Evolutionary conservation across 1,140 invertebrate genomes (phyloP).

Genomic region (Holcopasites calliopsidis): DNA sequence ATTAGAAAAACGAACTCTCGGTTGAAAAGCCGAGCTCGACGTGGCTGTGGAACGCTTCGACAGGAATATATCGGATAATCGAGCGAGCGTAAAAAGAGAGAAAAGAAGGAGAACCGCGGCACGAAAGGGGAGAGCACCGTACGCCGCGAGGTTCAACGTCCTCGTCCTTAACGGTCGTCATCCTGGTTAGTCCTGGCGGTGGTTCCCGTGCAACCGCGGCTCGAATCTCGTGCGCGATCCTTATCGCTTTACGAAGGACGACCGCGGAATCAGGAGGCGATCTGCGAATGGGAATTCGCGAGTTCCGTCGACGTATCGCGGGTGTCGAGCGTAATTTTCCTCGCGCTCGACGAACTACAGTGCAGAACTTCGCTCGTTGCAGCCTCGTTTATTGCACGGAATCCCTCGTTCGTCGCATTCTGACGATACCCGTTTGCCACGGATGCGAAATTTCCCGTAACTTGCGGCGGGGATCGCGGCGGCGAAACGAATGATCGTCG

Average conservation of each 20-base stretch:
- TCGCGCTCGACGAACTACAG: too few relatives aligned
- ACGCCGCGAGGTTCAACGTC: constrained; percentile 46
- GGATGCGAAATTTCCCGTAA: too few relatives aligned
- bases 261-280: constrained; percentile 17
- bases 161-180: constrained; percentile 55
- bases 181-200: constrained; percentile 46
- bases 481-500: too few relatives aligned
- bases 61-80: neutral
- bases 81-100: neutral
- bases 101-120: constrained; percentile 49
- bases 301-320: neutral
- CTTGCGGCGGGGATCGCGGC: too few relatives aligned
- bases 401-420: too few relatives aligned
- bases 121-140: constrained; percentile 34
- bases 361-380: too few relatives aligned
- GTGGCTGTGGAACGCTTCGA: neutral
- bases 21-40: neutral
- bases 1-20: neutral
- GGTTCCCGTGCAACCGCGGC: constrained; percentile 47
- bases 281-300: constrained; percentile 41
- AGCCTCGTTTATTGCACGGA: too few relatives aligned
- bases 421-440: too few relatives aligned
- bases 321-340: constrained; percentile 10
- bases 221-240: constrained; percentile 45
- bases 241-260: constrained; percentile 52